Conservation (phyloP, 2,888 invertebrate genomes). For the Terebella lapidaria region DNA sequence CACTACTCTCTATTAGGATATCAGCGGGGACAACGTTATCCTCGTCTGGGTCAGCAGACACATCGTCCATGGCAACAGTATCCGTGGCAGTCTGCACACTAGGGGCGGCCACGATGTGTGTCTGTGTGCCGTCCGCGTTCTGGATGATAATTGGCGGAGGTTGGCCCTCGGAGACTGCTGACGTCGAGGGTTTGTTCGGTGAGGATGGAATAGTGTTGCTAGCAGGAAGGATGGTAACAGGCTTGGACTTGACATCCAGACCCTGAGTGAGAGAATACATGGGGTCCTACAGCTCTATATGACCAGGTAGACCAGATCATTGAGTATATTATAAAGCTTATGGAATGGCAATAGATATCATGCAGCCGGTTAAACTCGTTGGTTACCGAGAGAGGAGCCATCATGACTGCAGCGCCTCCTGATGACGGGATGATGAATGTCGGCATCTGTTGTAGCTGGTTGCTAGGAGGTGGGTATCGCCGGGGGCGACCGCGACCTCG, state of each 20-base stretch:
- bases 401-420: slow-evolving; percentile 50
- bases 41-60: no score
- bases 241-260: background rate
- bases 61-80: background rate
- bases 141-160: slow-evolving; percentile 8
- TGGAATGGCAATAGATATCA: no score
- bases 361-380: no score
- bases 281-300: no score
- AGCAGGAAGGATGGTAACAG: background rate
- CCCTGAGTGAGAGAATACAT: background rate
- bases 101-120: slow-evolving; percentile 8
- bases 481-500: slow-evolving; percentile 49
- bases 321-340: no score
- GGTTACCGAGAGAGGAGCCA: slow-evolving; percentile 49
- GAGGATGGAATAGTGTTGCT: background rate
- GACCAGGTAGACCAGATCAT: no score
- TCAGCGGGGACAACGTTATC: no score
- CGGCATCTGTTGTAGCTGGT: slow-evolving; percentile 37
- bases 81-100: background rate
- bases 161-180: no score
- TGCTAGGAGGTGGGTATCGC: slow-evolving; percentile 38
- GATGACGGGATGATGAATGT: slow-evolving; percentile 49
- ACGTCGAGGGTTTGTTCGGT: background rate
- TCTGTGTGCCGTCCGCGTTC: slow-evolving; percentile 17
- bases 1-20: no score